Conservation (phyloP, 2,888 invertebrate genomes). For the Fabriciana adippe region DNA sequence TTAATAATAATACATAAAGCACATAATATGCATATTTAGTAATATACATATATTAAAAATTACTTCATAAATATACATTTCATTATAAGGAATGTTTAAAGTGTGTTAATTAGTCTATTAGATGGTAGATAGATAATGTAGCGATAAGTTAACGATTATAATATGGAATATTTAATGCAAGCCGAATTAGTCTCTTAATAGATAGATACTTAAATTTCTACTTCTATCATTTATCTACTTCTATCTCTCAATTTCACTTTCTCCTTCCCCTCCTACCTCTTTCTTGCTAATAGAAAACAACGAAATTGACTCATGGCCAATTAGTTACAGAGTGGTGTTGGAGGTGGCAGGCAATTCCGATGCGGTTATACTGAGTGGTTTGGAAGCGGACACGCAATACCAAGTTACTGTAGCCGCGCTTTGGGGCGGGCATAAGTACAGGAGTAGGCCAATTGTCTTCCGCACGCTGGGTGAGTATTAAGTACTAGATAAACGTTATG, state of each 20-base stretch:
- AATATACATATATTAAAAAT: no score
- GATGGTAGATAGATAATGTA: no score
- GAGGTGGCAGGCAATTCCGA: slow-evolving; percentile 94
- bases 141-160: no score
- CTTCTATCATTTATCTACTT: slow-evolving; percentile 3
- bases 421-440: slow-evolving; percentile 90
- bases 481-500: not conserved
- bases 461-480: slow-evolving; percentile 88
- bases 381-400: slow-evolving; percentile 93
- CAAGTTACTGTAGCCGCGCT: slow-evolving; percentile 93
- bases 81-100: no score
- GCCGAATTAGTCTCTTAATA: no score
- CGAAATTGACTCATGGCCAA: slow-evolving; percentile 83
- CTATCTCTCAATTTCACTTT: slow-evolving; percentile 34
- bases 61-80: no score
- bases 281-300: slow-evolving; percentile 64
- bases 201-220: slow-evolving; percentile 14
- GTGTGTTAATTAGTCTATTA: no score
- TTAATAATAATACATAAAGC: no score
- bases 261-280: slow-evolving; percentile 54
- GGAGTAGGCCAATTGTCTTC: slow-evolving; percentile 94
- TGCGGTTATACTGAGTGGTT: slow-evolving; percentile 90
- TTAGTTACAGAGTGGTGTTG: slow-evolving; percentile 97
- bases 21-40: no score
- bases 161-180: no score